These are phyloP conservation scores for Tholera decimalis DNA, from an alignment of 2,888 invertebrate genomes.

Conservation along the genomic window DNA sequence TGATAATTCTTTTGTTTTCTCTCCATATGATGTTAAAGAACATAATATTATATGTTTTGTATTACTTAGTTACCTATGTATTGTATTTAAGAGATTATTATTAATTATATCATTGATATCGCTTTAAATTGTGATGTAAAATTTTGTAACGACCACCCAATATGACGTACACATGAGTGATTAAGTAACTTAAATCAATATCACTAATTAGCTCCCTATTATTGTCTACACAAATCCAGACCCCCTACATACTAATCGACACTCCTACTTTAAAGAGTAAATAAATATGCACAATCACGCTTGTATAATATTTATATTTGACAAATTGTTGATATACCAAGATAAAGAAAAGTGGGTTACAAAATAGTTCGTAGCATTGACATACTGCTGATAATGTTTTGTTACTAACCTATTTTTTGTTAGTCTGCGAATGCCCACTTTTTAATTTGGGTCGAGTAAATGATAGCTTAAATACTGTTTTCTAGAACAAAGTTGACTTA, in stretches of 20 bases:
- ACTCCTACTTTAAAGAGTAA: background rate
- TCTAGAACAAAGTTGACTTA: background rate
- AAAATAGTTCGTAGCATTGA: constrained; percentile 62
- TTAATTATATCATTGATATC: no score
- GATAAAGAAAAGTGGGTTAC: constrained; percentile 58
- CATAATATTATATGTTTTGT: no score
- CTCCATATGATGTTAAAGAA: no score
- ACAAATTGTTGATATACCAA: constrained; percentile 24
- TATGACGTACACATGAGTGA: background rate
- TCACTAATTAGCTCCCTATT: background rate
- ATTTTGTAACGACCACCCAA: background rate
- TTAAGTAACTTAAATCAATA: background rate
- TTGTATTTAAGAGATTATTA: no score
- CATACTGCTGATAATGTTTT: constrained; percentile 42
- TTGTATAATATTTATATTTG: constrained; percentile 26
- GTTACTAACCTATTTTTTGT: constrained; percentile 33
- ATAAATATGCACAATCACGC: background rate
- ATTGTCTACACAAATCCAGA: background rate
- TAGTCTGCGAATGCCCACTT: background rate
- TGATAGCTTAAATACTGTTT: background rate
- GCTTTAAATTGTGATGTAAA: background rate
- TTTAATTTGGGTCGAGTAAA: background rate
- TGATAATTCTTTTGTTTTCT: no score
- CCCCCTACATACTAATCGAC: background rate
- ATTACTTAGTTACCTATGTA: no score